Base-by-base conservation (phyloP, 2,113 vertebrate genomes). In the Sapajus apella region DNA sequence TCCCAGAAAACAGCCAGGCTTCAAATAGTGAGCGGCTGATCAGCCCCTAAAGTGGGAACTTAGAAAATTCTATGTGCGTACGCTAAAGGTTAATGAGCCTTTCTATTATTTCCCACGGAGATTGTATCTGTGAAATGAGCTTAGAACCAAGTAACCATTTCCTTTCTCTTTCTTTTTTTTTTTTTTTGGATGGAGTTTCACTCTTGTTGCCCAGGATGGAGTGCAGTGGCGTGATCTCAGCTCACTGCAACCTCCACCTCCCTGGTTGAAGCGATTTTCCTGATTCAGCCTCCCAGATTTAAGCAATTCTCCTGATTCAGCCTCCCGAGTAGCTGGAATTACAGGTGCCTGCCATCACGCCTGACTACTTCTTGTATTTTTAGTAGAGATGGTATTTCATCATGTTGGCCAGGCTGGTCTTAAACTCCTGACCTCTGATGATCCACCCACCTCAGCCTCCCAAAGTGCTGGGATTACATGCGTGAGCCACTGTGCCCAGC, bases 101-200 rank as follows among this genome's bases (percentile, higher is more conserved):
- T 87, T 61, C 87, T 14, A 35, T 40, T 88, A 82, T 84, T 96
- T 95, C 96, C 87, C 83, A 68, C 47, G 45, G 40, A 91, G 32
- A 75, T 37, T 21, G 14, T n/a, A 18, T 79, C 70, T 92, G 37
- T 40, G 66, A 91, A 85, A 66, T 55, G 45, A 64, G 27, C 8
- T 80, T 68, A 94, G 20, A 89, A 91, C 5, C 56, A 84, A 93
- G 55, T 77, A 72, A 80, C 32, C 13, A 37, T 83, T 92, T 95
- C 73, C 68, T 70, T 68, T 68, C 35, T 35, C 6, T 14, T 35
- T 66, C 0, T 14, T 35, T 11, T 32, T 12, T 14, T 64, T 66
- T 32, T 66, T 66, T 66, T 66, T 32, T 30, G 30, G 64, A 30
- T 0, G 30, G 64, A 14, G 30, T 32, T 32, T 66, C 64, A 66